Evolutionary conservation across 2,888 invertebrate genomes (phyloP).

Genomic region (Rambutsinella grinnellia): DNA sequence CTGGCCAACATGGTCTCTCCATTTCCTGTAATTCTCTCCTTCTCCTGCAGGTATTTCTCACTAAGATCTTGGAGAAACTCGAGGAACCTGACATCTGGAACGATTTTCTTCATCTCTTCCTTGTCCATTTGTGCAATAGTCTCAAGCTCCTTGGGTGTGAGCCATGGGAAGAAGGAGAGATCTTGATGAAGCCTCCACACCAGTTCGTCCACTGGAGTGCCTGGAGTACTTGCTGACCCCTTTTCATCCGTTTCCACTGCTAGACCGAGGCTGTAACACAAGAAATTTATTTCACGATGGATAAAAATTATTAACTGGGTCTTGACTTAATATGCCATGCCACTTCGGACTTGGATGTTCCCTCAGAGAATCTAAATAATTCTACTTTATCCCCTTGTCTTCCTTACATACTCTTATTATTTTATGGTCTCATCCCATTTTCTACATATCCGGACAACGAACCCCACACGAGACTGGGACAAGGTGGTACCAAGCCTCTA

Average conservation of each 20-base stretch:
- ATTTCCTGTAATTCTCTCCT: conserved; percentile 47
- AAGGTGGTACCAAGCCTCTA: too few species aligned
- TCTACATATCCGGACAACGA: too few species aligned
- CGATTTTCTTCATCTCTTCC: conserved; percentile 86
- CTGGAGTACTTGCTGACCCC: conserved; percentile 54
- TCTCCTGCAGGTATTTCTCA: conserved; percentile 64
- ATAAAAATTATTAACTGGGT: too few species aligned
- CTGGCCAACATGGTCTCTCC: conserved; percentile 34
- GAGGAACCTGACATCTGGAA: conserved; percentile 70
- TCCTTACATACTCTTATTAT: too few species aligned
- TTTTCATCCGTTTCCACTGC: conserved; percentile 59
- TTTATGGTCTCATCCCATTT: too few species aligned
- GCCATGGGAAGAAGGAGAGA: conserved; percentile 85
- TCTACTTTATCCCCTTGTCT: too few species aligned
- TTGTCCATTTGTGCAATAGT: conserved; percentile 91
- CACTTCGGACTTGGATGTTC: too few species aligned
- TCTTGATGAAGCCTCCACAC: conserved; percentile 85
- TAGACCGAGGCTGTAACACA: conserved; percentile 57
- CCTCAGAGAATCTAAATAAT: too few species aligned
- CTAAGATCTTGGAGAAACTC: conserved; percentile 65
- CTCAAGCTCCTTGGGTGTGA: conserved; percentile 87
- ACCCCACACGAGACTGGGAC: too few species aligned
- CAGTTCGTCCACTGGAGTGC: conserved; percentile 74
- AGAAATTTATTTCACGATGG: too few species aligned
- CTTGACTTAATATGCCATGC: too few species aligned